A percentile compares a stretch with the other conserved stretches of the same genome.
Conservation (phyloP, 1,140 invertebrate genomes). For the Procambarus clarkii region DNA sequence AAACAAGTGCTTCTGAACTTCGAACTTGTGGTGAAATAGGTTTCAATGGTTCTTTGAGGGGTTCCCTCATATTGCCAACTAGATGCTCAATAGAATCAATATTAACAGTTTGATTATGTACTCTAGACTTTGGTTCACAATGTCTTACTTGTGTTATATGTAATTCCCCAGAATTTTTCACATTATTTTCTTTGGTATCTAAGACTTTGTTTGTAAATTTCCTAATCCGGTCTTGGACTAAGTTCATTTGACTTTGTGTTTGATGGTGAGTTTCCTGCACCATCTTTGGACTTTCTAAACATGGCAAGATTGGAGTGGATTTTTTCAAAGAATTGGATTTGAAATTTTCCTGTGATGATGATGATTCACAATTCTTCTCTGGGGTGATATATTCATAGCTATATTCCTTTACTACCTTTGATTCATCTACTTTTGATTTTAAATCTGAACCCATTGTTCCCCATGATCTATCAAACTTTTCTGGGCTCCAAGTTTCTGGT, state of each 20-base stretch:
- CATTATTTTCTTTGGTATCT: slow-evolving; percentile 56
- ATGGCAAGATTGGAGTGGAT: slow-evolving; percentile 48
- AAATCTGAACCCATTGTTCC: slow-evolving; percentile 35
- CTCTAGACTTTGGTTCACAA: slow-evolving; percentile 14
- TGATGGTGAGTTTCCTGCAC: slow-evolving; percentile 73
- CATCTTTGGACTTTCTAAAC: slow-evolving; percentile 69
- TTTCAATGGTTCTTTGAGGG: slow-evolving; percentile 60
- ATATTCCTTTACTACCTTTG: slow-evolving; percentile 67
- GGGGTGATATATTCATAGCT: slow-evolving; percentile 71
- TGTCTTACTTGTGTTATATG: not conserved
- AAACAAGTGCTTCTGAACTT: slow-evolving; percentile 68
- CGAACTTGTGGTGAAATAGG: slow-evolving; percentile 50
- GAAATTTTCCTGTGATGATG: slow-evolving; percentile 32
- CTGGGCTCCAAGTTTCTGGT: slow-evolving; percentile 72
- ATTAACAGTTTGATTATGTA: slow-evolving; percentile 37
- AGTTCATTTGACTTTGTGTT: slow-evolving; percentile 75
- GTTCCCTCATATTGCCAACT: slow-evolving; percentile 22
- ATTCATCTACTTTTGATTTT: slow-evolving; percentile 61
- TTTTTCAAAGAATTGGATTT: slow-evolving; percentile 49
- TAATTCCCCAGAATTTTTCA: slow-evolving; percentile 28
- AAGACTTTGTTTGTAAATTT: slow-evolving; percentile 75
- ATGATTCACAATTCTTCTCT: slow-evolving; percentile 42
- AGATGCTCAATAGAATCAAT: slow-evolving; percentile 13
- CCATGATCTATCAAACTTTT: slow-evolving; percentile 69
- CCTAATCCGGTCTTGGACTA: slow-evolving; percentile 79